Evolutionary conservation across 2,113 vertebrate genomes (phyloP), one percentile per base, ranked within the genome.

Genomic region (Macquaria australasica): DNA sequence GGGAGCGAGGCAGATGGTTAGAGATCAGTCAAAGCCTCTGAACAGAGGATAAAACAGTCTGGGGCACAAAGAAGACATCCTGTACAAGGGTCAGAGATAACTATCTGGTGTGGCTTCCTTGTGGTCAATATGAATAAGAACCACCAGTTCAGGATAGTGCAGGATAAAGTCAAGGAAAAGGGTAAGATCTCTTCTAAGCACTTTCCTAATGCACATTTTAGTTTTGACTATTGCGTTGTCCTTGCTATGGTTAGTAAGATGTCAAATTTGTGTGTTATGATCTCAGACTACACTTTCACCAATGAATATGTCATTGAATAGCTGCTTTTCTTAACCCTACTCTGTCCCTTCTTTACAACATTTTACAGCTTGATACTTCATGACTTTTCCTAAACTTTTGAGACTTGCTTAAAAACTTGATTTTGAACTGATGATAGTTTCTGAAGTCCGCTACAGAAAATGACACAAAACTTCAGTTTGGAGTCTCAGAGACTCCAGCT

Each of bases 41-140:
- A 55, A 67, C 20, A 72, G 15, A n/a, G 53, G 43, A 63, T 39
- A 28, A 58, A 81, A 50, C 59, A 79, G 45, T 21, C n/a, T 67
- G 74, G 31, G 66, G 62, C 43, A 55, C 28, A 43, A 11, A 59
- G 16, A 79, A 53, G 68, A 78, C 21, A 3, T 48, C 21, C 58
- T 80, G 64, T 34, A 31, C 31, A 31, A 6, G n/a, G 78, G 83
- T 89, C 81, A 73, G 53, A 39, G 59, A 12, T 79, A 81, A 79
- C 1, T 20, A 20, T 77, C 66, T 85, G 63, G 82, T 84, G 66
- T 55, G 14, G 18, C 73, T 86, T 71, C 45, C 48, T 62, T 69
- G 58, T 77, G 39, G 64, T 85, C 56, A 77, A 1, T 1, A n/a
- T 56, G 37, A 55, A 81, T 67, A 79, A 84, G 23, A 81, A 85